A percentile compares a stretch with the other conserved stretches of the same genome.
These are phyloP conservation scores for Odocoileus virginianus DNA, from an alignment of 2,113 vertebrate genomes.

Conservation along the genomic window DNA sequence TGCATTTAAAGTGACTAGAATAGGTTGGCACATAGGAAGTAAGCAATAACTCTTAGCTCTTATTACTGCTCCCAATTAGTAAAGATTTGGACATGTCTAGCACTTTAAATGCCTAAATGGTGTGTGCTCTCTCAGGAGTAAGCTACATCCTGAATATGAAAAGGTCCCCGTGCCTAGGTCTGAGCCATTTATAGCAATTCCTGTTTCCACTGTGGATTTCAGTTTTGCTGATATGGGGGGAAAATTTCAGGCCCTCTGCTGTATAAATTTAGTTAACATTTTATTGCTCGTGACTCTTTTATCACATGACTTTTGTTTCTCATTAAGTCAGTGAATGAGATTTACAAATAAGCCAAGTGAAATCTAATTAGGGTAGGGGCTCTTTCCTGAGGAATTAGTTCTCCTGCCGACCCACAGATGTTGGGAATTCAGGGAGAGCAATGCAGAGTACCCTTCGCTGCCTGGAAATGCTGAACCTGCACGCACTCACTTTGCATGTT, in stretches of 20 bases:
- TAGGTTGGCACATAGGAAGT: fast-evolving
- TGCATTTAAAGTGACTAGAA: fast-evolving
- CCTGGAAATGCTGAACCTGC: fast-evolving
- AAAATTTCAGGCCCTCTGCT: conserved; percentile 66
- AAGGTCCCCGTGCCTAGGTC: conserved; percentile 3
- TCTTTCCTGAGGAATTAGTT: conserved; percentile 67
- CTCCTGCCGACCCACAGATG: conserved; percentile 69
- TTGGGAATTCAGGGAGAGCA: background rate
- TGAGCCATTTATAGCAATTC: conserved; percentile 64
- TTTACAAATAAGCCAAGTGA: conserved; percentile 77
- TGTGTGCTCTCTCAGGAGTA: conserved; percentile 8
- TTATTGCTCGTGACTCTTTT: conserved; percentile 65
- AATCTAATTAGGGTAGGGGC: conserved; percentile 81
- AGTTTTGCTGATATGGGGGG: conserved; percentile 63
- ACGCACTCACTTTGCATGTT: background rate
- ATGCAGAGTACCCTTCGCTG: fast-evolving
- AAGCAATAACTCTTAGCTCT: fast-evolving
- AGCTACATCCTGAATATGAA: conserved; percentile 50
- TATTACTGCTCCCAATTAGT: background rate
- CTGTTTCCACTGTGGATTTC: conserved; percentile 67
- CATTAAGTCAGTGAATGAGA: conserved; percentile 78
- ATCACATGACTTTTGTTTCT: conserved; percentile 80
- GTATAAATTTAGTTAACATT: conserved; percentile 63
- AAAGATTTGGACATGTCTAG: background rate
- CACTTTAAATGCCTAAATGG: background rate